These are phyloP conservation scores for Bombus pyrosoma DNA, from an alignment of 1,140 invertebrate genomes.

Conservation along the genomic window DNA sequence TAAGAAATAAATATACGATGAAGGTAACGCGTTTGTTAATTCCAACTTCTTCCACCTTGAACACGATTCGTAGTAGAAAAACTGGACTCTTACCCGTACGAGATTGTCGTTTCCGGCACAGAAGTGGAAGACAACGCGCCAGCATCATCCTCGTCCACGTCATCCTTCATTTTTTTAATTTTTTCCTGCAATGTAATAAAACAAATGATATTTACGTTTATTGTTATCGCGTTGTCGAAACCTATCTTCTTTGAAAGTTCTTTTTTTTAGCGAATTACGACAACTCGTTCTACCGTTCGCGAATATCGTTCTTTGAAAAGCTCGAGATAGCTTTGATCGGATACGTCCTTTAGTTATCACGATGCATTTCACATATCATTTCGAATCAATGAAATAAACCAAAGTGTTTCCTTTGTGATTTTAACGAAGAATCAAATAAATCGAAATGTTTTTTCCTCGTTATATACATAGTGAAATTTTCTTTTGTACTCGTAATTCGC, in stretches of 20 bases:
- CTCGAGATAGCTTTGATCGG: no score
- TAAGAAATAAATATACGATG: background rate
- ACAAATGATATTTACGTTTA: background rate
- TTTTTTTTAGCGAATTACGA: no score
- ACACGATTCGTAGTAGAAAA: background rate
- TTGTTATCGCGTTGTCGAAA: background rate
- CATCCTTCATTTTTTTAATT: slow-evolving; percentile 75
- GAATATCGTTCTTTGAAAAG: no score
- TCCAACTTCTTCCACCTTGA: background rate
- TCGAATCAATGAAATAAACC: no score
- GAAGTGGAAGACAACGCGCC: slow-evolving; percentile 67
- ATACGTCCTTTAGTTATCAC: no score
- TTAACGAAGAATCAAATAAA: no score
- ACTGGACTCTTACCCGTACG: slow-evolving; percentile 64
- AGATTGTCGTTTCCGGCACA: slow-evolving; percentile 58
- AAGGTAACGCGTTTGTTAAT: background rate
- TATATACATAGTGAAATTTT: no score
- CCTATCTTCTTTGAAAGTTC: background rate
- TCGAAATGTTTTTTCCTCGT: no score
- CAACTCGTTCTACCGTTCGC: no score
- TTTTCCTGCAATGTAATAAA: slow-evolving; percentile 38
- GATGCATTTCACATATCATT: no score
- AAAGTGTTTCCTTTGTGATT: no score
- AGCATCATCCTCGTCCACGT: slow-evolving; percentile 76
- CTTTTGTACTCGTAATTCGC: no score